Percentiles rank a stretch among this genome's conserved stretches.
These are phyloP conservation scores for Drosophila koepferae DNA, from an alignment of 2,888 invertebrate genomes.

Conservation along the genomic window DNA sequence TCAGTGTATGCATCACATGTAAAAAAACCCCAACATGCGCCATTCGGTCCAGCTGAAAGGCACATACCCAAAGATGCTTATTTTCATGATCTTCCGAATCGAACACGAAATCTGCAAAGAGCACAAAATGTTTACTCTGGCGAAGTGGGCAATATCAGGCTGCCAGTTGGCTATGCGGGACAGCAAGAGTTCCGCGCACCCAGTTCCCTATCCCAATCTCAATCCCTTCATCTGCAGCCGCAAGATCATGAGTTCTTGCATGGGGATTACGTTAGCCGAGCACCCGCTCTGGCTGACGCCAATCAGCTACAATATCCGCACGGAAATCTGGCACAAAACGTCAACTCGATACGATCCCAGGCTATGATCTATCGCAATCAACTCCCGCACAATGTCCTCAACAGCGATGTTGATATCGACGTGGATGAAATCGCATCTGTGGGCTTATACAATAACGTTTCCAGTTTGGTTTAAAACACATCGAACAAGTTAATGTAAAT, in stretches of 20 bases:
- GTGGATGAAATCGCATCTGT: constrained; percentile 58
- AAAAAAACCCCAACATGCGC: constrained; percentile 15
- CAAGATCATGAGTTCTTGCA: constrained; percentile 19
- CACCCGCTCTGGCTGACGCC: constrained; percentile 18
- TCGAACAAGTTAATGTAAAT: constrained; percentile 6
- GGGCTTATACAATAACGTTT: constrained; percentile 70
- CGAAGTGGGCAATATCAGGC: constrained; percentile 33
- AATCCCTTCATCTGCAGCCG: neutral
- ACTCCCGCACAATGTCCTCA: constrained; percentile 21
- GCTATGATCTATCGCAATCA: constrained; percentile 30
- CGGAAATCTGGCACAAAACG: constrained; percentile 6
- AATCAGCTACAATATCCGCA: constrained; percentile 29
- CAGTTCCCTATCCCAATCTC: neutral
- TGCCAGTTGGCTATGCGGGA: constrained; percentile 24
- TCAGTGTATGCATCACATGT: constrained; percentile 15
- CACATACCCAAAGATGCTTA: constrained; percentile 88
- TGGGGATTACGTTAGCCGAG: constrained; percentile 22
- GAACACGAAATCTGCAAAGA: constrained; percentile 58
- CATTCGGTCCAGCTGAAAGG: constrained; percentile 55
- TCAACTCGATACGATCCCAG: constrained; percentile 15
- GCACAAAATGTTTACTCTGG: constrained; percentile 27
- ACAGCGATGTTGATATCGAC: constrained; percentile 43
- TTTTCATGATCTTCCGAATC: constrained; percentile 87
- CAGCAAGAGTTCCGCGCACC: constrained; percentile 17
- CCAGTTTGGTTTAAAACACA: constrained; percentile 59